Evolutionary conservation across 2,888 invertebrate genomes (phyloP).

Genomic region (Campoplex capitator): DNA sequence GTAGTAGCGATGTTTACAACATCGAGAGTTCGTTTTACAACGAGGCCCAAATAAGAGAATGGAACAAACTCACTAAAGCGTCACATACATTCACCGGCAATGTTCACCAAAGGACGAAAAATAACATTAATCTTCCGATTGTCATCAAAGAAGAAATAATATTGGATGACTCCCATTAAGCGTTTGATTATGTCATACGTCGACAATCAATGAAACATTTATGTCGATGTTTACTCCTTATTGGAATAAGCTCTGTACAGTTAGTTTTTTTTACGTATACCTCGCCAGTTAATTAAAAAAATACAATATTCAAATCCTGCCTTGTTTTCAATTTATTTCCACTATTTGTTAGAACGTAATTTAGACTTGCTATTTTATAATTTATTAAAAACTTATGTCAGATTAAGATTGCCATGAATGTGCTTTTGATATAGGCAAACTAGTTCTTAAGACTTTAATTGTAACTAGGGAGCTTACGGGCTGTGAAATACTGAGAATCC

Average conservation of each 20-base stretch:
- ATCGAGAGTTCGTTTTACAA: conserved; percentile 53
- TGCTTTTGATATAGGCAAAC: background rate
- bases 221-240: background rate
- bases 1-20: conserved; percentile 14
- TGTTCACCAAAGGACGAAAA: conserved; percentile 2
- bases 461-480: background rate
- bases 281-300: background rate
- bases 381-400: too few relatives aligned
- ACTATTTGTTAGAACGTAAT: background rate
- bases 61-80: conserved; percentile 7
- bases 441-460: background rate
- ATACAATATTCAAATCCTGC: background rate
- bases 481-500: background rate
- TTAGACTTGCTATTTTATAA: too few relatives aligned
- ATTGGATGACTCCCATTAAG: conserved; percentile 58
- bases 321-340: background rate
- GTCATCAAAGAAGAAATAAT: conserved; percentile 68
- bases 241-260: conserved; percentile 41
- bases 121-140: conserved; percentile 11
- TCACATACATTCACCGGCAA: background rate
- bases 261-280: conserved; percentile 24
- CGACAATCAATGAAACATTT: background rate
- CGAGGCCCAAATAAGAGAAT: conserved; percentile 31
- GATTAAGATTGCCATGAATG: background rate
- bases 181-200: background rate